phyloP scores from a whole-genome alignment of 1,140 invertebrate species.

The Apis mellifera region Amel_HAv3.1 CM009940.2:7092001-7092500 shows the following conservation, averaged over 20 bases:
- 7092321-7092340: background rate
- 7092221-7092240: conserved; percentile 60
- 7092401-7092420: conserved; percentile 34
- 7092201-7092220: conserved; percentile 73
- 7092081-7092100: conserved; percentile 61
- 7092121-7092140: background rate
- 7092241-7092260: conserved; percentile 49
- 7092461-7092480: background rate
- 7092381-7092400: conserved; percentile 35
- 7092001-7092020: conserved; percentile 13
- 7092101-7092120: conserved; percentile 58
- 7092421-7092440: background rate
- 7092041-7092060: conserved; percentile 50
- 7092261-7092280: conserved; percentile 42
- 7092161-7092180: conserved; percentile 24
- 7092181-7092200: conserved; percentile 57
- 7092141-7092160: background rate
- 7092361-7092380: conserved; percentile 33
- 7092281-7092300: conserved; percentile 30
- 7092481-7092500: conserved; percentile 1
- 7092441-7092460: background rate
- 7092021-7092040: conserved; percentile 41
- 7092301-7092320: conserved; percentile 13
- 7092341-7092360: background rate
- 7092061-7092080: conserved; percentile 53